phyloP scores from a whole-genome alignment of 2,797 vertebrate genomes.

The Tokudaia tokunoshimensis region DNA sequence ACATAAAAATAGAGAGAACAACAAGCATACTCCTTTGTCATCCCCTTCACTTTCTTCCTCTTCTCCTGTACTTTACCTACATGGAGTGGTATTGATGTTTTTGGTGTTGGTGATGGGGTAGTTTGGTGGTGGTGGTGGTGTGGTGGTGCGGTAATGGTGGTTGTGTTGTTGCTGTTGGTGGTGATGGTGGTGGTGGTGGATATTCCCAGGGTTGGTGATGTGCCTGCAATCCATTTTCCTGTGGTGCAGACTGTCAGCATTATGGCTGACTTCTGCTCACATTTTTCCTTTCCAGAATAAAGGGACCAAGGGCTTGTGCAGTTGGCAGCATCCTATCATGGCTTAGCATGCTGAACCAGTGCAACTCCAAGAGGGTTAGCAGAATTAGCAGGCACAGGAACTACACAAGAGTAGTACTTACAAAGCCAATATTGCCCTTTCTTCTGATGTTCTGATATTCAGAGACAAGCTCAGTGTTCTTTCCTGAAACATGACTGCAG shows the following conservation, averaged over 20 bases:
- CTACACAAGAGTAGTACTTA: not conserved
- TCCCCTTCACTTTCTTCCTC: not conserved
- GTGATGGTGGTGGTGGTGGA: not conserved
- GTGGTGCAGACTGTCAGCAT: not conserved
- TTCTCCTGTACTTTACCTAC: not conserved
- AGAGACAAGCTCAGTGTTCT: not conserved
- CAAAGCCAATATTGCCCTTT: not conserved
- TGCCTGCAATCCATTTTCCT: not conserved
- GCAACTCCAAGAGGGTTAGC: not conserved
- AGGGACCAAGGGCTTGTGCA: conserved; percentile 45
- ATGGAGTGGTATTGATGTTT: not conserved
- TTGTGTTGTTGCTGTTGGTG: not conserved
- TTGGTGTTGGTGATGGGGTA: not conserved
- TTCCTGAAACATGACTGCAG: not conserved
- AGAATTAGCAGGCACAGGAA: conserved; percentile 24
- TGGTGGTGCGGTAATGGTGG: not conserved
- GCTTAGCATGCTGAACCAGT: not conserved
- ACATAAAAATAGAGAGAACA: not conserved
- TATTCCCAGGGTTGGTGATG: not conserved
- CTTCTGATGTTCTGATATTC: not conserved
- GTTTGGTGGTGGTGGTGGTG: not conserved
- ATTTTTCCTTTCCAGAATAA: conserved; percentile 29
- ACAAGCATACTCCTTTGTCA: not conserved
- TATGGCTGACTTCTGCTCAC: not conserved
- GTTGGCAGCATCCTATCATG: not conserved